Evolutionary conservation across 2,113 vertebrate genomes (phyloP), one percentile per base, ranked within the genome.

Genomic region (Fukomys damarensis): DNA sequence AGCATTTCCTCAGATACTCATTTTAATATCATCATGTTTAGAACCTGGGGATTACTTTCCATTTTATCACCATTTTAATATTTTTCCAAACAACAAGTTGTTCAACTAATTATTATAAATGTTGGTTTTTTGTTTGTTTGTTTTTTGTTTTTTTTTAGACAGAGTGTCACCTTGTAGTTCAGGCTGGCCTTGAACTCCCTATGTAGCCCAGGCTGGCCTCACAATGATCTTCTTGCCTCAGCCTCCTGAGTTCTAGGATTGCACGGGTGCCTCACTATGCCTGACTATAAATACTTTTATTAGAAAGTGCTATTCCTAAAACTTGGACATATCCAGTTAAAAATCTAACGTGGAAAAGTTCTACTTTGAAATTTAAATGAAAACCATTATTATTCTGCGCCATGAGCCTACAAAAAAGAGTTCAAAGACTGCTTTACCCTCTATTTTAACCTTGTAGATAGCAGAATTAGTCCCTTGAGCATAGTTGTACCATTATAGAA

Each of bases 361-460:
- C 11, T 72, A 59, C 16, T 84, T 76, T 91, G 52, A 90, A 89
- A 84, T 92, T 49, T 96, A 92, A 97, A 58, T 89, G 41, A 49
- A 92, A 95, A 65, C 0, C 19, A 70, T 56, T 41, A 66, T 43
- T 85, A 52, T 87, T 65, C 58, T 76, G 13, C 12, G 72, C 17
- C 2, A 26, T 35, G 9, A 93, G 32, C 52, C 61, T 56, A 59
- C 38, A 22, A 89, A 77, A 77, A 89, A n/a, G 5, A 65, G 43
- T 91, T 90, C n/a, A 65, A 5, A 46, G 59, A 91, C 94, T 70
- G 6, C 81, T 89, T 80, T 74, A 91, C 56, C 77, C 41, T 85
- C 84, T 65, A 24, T 66, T 26, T 90, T 90, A 58, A 35, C 43
- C 88, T 95, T 94, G 46, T 41, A 70, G 52, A 35, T 65, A 96